These are phyloP conservation scores for Cyprinodon brontotheroides DNA, from an alignment of 2,113 vertebrate species.

Conservation along the genomic window DNA sequence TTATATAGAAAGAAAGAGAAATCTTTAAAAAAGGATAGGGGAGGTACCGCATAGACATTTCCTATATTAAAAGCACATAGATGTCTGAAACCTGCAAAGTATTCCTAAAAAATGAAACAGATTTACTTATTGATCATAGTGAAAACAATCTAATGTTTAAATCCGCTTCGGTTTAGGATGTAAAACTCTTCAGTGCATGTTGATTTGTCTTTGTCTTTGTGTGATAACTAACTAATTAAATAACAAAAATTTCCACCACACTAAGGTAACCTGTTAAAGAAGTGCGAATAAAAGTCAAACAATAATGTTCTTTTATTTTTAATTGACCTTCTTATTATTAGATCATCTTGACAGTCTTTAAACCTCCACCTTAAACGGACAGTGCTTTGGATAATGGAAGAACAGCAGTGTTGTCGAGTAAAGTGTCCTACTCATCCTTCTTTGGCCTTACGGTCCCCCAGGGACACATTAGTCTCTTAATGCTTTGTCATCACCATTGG, in stretches of 20 bases:
- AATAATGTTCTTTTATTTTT: not conserved
- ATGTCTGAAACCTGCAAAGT: too few species aligned
- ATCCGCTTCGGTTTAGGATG: too few species aligned
- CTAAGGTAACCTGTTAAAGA: not conserved
- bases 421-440: slow-evolving; percentile 59
- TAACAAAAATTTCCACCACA: not conserved
- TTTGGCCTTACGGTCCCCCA: slow-evolving; percentile 47
- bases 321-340: not conserved
- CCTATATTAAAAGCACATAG: too few species aligned
- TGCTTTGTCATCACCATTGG: slow-evolving; percentile 79
- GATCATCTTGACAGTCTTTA: not conserved
- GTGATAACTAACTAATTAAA: not conserved
- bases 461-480: slow-evolving; percentile 75
- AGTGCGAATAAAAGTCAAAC: not conserved
- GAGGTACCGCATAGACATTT: too few species aligned
- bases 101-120: too few species aligned
- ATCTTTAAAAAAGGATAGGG: too few species aligned
- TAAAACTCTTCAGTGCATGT: not conserved
- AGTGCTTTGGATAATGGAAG: slow-evolving; percentile 18
- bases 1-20: too few species aligned
- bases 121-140: not conserved
- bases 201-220: not conserved
- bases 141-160: not conserved
- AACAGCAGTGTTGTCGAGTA: slow-evolving; percentile 28
- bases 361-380: slow-evolving; percentile 9